These are phyloP conservation scores for Lutraria rhynchaena DNA, from an alignment of 1,140 invertebrate genomes.

Conservation along the genomic window DNA sequence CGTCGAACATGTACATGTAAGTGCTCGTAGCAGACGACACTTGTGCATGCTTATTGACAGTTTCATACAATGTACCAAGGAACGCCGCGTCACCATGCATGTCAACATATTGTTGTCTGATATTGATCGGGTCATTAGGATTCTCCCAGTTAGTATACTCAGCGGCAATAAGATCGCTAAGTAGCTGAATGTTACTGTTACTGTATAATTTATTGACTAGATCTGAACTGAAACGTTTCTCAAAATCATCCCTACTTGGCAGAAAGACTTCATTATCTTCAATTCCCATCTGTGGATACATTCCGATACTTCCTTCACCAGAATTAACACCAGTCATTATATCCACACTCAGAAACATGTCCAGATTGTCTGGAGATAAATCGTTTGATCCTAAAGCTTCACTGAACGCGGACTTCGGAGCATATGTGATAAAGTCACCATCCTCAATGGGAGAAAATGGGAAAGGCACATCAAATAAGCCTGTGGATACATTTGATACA, in stretches of 20 bases:
- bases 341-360: constrained; percentile 42
- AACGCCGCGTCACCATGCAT: constrained; percentile 3
- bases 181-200: neutral
- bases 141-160: constrained; percentile 41
- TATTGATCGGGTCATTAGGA: neutral
- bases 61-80: neutral
- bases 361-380: neutral
- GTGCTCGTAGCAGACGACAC: neutral
- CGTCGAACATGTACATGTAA: constrained; percentile 9
- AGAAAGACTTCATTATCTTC: neutral
- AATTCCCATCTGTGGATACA: neutral
- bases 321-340: constrained; percentile 36
- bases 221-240: neutral
- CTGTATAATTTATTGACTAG: neutral
- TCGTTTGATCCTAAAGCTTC: neutral
- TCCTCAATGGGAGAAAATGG: constrained; percentile 31
- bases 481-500: neutral
- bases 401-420: neutral
- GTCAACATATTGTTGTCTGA: neutral
- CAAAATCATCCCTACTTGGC: neutral
- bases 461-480: neutral
- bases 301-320: constrained; percentile 28
- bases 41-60: constrained; percentile 7
- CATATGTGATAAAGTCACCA: constrained; percentile 12
- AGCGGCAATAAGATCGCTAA: neutral